Base-by-base conservation (phyloP, 2,113 vertebrate species). In the Tursiops truncatus region DNA sequence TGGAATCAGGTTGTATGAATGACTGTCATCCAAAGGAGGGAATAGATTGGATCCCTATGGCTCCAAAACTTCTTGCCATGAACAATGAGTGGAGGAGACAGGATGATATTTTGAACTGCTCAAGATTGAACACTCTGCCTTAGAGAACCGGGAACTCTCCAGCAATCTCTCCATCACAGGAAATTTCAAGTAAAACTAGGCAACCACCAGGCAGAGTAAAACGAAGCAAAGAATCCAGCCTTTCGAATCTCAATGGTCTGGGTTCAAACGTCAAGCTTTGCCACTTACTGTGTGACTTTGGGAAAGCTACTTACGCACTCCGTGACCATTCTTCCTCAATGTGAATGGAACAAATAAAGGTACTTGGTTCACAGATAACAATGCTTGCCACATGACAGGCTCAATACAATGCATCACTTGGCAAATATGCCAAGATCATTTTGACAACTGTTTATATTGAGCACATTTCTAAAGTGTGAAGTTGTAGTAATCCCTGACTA, bases 391-490 rank as follows among this genome's bases (percentile, higher is more conserved):
- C 56, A 65, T 38, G 26, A 26, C 36, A 74, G 85, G 10, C 23
- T 93, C 86, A 91, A 17, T 62, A 33, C 18, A 92, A 33, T 38
- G 6, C 21, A 89, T 28, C 50, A 41, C 58, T 68, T 68, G 33
- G 18, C 47, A 87, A 96, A 96, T 2, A 38, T 84, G 2, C 31
- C 14, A 96, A 79, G 26, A 80, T 63, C 56, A 92, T 93, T 88
- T 73, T 90, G 63, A 85, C 83, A 96, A 76, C 10, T 80, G 13
- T 83, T 96, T 96, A 65, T 94, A 95, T 60, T 96, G 80, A 71
- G 50, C 28, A 94, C 41, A 20, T 76, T 91, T 80, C 36, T 71
- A 90, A 95, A 44, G 56, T 56, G 11, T 83, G 15, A 92, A 74
- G 20, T 63, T 80, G 9, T 38, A 91, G 68, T 63, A 80, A 53